phyloP scores from a whole-genome alignment of 2,888 invertebrate species.

The Meteorus colon region DNA sequence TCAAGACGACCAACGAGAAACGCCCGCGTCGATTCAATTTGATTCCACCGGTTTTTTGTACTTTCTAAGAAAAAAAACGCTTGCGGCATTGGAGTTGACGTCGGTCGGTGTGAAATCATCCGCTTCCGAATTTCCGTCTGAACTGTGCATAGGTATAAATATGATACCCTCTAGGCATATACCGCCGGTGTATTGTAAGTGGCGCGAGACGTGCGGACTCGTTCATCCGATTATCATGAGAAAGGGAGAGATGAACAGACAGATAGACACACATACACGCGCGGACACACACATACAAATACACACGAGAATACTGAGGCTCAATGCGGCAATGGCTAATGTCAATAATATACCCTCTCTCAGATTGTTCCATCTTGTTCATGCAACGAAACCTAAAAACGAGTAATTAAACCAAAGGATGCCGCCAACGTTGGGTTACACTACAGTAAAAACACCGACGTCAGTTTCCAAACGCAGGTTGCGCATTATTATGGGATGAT shows the following conservation, averaged over 20 bases:
- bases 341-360: constrained; percentile 34
- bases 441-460: constrained; percentile 71
- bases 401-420: constrained; percentile 72
- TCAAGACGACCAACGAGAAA: constrained; percentile 44
- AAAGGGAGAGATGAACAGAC: not conserved
- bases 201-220: not conserved
- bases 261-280: not conserved
- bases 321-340: constrained; percentile 23
- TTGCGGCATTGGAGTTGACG: constrained; percentile 31
- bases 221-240: constrained; percentile 8
- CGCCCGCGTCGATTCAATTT: constrained; percentile 45
- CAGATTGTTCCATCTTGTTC: constrained; percentile 44
- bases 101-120: constrained; percentile 50
- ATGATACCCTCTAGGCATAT: not conserved
- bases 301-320: not conserved
- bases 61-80: constrained; percentile 41
- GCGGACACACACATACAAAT: too few relatives aligned
- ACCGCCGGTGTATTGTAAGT: constrained; percentile 4
- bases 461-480: constrained; percentile 60
- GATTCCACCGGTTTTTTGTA: constrained; percentile 40
- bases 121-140: constrained; percentile 52
- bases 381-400: constrained; percentile 62
- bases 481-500: constrained; percentile 64
- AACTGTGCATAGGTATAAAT: constrained; percentile 5
- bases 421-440: constrained; percentile 69